Base-by-base conservation (phyloP, 2,113 vertebrate species). In the Hippocampus abdominalis region DNA sequence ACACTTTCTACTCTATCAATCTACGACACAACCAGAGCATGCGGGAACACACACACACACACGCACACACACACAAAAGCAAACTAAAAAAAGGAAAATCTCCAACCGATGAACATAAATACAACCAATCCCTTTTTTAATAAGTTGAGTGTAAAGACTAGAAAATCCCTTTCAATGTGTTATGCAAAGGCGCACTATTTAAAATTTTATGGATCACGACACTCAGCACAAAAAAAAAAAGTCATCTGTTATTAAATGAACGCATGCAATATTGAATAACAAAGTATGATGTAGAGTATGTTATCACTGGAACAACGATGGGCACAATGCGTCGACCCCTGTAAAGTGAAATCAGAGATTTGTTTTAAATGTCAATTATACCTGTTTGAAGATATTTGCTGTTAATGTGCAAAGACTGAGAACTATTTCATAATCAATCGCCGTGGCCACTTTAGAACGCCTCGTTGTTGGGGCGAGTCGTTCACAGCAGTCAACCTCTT, bases 1-100 rank as follows among this genome's bases (percentile, higher is more conserved):
- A 71, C 21, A 4, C 65, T 81, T 84, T 85, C 66, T 68, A 74
- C 72, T 75, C 63, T 53, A 86, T 87, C 84, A 86, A 83, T 83
- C 77, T 83, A 76, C 80, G 84, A 86, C 79, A 85, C 71, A 79
- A 78, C 23, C 49, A 59, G 11, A 79, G 73, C 42, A 57, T 64
- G 65, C 69, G 39, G 72, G 42, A 46, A 76, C 51, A 71, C 46
- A 72, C 64, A 70, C 27, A n/a, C 40, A 59, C 63, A 51, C 59
- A 49, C 80, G 46, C 12, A 32, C 42, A 71, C 20, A n/a, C 25
- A 64, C 21, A n/a, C n/a, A 49, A 32, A 75, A 36, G 65, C 27
- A 11, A 27, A 40, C 68, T 42, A 18, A 16, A 2, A 57, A 25
- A 57, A 59, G n/a, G n/a, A 60, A 60, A 60, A 18, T 18, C 57